Evolutionary conservation across 1,140 invertebrate genomes (phyloP), one percentile per base, ranked within the genome.

Genomic region (Oncopodura yosiiana): DNA sequence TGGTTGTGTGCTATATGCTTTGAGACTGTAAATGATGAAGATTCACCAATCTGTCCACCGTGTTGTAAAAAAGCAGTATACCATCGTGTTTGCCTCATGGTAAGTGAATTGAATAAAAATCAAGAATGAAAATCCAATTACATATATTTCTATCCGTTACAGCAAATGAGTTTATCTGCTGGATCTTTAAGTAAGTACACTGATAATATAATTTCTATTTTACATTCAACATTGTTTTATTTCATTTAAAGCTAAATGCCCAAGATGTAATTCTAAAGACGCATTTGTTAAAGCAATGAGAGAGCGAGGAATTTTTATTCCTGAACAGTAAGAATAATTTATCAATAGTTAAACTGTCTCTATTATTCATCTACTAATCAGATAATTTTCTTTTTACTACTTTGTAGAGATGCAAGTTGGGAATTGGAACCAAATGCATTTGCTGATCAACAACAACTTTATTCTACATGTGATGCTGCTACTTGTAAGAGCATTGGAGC

Each of bases 161-260:
- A n/a, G n/a, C n/a, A n/a, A n/a, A n/a, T n/a, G 11, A 16, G 38
- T 8, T 12, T 19, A 41, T 19, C 5, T 41, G 38, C 5, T 41
- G 5, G 5, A 16, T 19, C 12, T 19, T 12, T 19, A 6, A 41
- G 16, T 8, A 41, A 8, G 19, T 41, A 12, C 18, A 9, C 5
- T 19, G 38, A 41, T 41, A 6, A 41, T 12, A n/a, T n/a, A n/a
- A n/a, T n/a, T n/a, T n/a, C n/a, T n/a, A n/a, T n/a, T n/a, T n/a
- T n/a, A 41, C 8, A 37, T 19, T 6, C 5, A 8, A 41, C 5
- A 12, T 52, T 45, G 44, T 53, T 54, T 48, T 82, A 79, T 60
- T 74, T 83, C 37, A n/a, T n/a, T n/a, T n/a, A n/a, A n/a, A n/a
- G n/a, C n/a, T n/a, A 81, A 81, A 63, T 84, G 82, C 70, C 81